Evolutionary conservation across 1,140 invertebrate genomes (phyloP).

Genomic region (Hyphantria cunea): DNA sequence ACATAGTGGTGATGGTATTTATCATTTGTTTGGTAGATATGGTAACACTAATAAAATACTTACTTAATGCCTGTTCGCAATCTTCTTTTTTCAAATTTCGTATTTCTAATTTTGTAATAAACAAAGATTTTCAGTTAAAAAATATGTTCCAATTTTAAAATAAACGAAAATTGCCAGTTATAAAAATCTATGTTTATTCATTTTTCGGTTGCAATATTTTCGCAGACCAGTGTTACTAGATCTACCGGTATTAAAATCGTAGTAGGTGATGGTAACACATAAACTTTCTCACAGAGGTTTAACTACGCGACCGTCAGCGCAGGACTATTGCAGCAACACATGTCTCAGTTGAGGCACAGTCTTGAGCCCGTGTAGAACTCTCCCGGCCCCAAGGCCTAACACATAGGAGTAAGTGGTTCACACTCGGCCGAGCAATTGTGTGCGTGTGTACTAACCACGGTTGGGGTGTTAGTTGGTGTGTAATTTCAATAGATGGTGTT

Average conservation of each 20-base stretch:
- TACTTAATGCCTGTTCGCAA: too few species aligned
- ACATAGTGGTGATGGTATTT: slow-evolving; percentile 23
- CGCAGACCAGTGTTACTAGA: slow-evolving; percentile 58
- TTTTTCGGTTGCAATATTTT: background rate
- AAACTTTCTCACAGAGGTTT: slow-evolving; percentile 76
- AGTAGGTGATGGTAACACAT: slow-evolving; percentile 72
- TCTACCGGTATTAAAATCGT: slow-evolving; percentile 31
- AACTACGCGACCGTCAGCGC: slow-evolving; percentile 79
- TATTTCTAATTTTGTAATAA: too few species aligned
- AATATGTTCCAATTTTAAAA: too few species aligned
- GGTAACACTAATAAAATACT: slow-evolving; percentile 14
- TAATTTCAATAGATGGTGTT: slow-evolving; percentile 14
- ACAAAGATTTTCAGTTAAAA: too few species aligned
- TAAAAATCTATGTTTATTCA: too few species aligned
- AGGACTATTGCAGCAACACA: slow-evolving; percentile 77
- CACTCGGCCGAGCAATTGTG: slow-evolving; percentile 43
- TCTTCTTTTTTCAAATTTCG: too few species aligned
- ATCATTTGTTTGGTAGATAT: slow-evolving; percentile 1
- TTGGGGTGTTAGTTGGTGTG: slow-evolving; percentile 34
- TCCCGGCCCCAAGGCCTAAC: slow-evolving; percentile 32
- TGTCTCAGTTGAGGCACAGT: slow-evolving; percentile 72
- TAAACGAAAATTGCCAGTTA: too few species aligned
- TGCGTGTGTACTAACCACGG: slow-evolving; percentile 48
- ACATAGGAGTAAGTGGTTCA: slow-evolving; percentile 52
- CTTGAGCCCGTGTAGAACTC: slow-evolving; percentile 57